These are phyloP conservation scores for Periophthalmodon schlosseri DNA, from an alignment of 2,113 vertebrate species.

Conservation along the genomic window DNA sequence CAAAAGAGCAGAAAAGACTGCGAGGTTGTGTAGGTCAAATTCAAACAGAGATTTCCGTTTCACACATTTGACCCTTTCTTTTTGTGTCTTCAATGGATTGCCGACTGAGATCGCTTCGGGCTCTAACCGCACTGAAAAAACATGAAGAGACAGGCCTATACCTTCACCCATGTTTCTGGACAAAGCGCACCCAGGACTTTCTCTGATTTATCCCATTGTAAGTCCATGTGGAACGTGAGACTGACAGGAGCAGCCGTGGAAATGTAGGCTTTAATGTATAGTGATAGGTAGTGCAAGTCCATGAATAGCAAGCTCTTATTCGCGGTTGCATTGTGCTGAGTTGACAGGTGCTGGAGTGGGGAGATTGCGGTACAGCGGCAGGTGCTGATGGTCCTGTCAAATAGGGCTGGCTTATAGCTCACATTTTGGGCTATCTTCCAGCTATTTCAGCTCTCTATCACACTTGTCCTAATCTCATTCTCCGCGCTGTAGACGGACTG, in stretches of 20 bases:
- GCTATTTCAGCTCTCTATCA: conserved; percentile 42
- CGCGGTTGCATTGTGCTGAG: conserved; percentile 54
- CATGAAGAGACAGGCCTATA: conserved; percentile 22
- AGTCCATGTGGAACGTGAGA: background rate
- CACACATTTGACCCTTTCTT: conserved; percentile 5
- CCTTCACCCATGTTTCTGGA: background rate
- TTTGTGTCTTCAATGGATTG: conserved; percentile 11
- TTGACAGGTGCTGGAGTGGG: conserved; percentile 55
- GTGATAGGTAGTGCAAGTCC: conserved; percentile 40
- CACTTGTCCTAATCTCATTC: conserved; percentile 61
- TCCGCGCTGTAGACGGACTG: conserved; percentile 20
- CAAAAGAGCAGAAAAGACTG: background rate
- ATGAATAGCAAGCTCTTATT: conserved; percentile 62
- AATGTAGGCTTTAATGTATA: conserved; percentile 25
- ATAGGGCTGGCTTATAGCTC: conserved; percentile 27
- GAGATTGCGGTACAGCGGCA: conserved; percentile 48
- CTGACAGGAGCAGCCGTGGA: background rate
- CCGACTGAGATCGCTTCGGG: conserved; percentile 26
- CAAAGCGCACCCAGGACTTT: background rate
- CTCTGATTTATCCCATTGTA: conserved; percentile 13
- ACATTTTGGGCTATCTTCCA: conserved; percentile 40
- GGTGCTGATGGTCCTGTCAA: conserved; percentile 51
- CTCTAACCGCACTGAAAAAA: conserved; percentile 11
- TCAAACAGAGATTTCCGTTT: conserved; percentile 20
- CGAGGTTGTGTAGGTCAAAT: conserved; percentile 5